These are phyloP conservation scores for Thunnus thynnus DNA, from an alignment of 2,113 vertebrate genomes.

Conservation along the genomic window DNA sequence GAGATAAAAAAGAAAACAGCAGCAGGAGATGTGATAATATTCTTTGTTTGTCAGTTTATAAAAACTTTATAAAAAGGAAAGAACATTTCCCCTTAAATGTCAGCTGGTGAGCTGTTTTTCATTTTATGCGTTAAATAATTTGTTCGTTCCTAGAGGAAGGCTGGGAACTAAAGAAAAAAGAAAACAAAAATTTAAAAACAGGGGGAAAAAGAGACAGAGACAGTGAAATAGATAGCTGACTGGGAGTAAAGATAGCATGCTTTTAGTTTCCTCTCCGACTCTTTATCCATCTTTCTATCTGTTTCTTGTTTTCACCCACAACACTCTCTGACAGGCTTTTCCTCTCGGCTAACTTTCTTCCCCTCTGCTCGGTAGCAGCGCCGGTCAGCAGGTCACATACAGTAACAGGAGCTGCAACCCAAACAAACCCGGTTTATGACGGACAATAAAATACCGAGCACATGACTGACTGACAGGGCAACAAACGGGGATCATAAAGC, in stretches of 20 bases:
- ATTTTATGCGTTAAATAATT: too few relatives aligned
- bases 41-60: not conserved
- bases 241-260: not conserved
- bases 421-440: constrained; percentile 79
- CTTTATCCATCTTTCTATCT: constrained; percentile 55
- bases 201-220: not conserved
- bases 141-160: not conserved
- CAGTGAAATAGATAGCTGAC: not conserved
- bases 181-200: not conserved
- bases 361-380: constrained; percentile 49
- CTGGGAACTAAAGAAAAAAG: not conserved
- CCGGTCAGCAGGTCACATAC: constrained; percentile 75
- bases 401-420: constrained; percentile 67
- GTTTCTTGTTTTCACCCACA: constrained; percentile 63
- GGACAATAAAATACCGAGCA: constrained; percentile 72
- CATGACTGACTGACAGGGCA: constrained; percentile 71
- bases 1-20: not conserved
- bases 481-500: constrained; percentile 71
- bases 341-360: constrained; percentile 28
- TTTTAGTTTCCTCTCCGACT: constrained; percentile 27
- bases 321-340: constrained; percentile 61
- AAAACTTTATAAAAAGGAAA: not conserved
- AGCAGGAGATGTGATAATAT: not conserved
- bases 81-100: not conserved
- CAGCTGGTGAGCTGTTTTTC: not conserved